phyloP scores from a whole-genome alignment of 1,140 invertebrate species.

The Drosophila grimshawi region DNA sequence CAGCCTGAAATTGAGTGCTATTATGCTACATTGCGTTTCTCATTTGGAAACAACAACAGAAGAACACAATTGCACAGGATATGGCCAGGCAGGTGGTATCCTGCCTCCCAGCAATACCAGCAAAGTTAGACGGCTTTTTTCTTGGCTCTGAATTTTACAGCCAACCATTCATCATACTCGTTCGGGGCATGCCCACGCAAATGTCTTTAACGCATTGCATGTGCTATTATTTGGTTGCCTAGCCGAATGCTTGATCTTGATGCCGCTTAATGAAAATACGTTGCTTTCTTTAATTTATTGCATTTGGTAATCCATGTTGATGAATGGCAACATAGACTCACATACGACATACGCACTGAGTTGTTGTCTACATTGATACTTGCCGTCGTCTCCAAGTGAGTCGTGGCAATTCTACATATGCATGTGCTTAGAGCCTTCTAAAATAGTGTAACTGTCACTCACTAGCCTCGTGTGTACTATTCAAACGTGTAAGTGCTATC shows the following conservation, averaged over 20 bases:
- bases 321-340: constrained; percentile 58
- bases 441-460: not conserved
- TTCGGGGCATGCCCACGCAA: constrained; percentile 28
- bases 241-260: not conserved
- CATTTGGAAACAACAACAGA: constrained; percentile 4
- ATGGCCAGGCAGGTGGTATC: not conserved
- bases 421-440: constrained; percentile 9
- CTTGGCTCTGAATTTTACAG: constrained; percentile 52
- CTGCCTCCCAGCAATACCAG: not conserved
- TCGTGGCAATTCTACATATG: not conserved
- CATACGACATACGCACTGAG: constrained; percentile 6
- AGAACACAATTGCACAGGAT: not conserved
- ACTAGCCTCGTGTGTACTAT: constrained; percentile 15
- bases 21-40: not conserved
- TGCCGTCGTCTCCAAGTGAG: no score
- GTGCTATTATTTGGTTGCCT: not conserved
- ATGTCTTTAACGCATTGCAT: constrained; percentile 35
- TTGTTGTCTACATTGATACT: constrained; percentile 6
- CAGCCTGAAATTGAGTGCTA: constrained; percentile 17
- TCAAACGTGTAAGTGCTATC: constrained; percentile 1
- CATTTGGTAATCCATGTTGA: constrained; percentile 74
- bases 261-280: constrained; percentile 11
- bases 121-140: constrained; percentile 9
- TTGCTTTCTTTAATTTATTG: constrained; percentile 73
- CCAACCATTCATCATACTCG: constrained; percentile 71